Percentiles rank a stretch among this genome's conserved stretches.
phyloP scores from a whole-genome alignment of 2,797 vertebrate species.

The Rhinogobio ventralis region DNA sequence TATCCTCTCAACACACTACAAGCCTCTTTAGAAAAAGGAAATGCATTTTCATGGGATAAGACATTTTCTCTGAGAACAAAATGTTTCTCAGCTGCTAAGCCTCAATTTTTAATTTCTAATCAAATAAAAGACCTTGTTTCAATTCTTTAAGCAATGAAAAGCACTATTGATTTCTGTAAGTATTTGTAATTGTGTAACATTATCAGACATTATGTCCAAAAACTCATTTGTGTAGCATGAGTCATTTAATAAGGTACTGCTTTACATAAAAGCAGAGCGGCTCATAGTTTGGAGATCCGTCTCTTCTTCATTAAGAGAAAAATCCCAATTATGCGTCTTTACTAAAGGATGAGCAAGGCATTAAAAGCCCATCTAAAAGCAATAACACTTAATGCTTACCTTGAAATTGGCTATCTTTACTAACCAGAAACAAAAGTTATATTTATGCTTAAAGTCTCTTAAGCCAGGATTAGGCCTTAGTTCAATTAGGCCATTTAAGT shows the following conservation, averaged over 20 bases:
- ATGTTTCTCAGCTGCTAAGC: background rate
- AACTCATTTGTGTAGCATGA: slow-evolving; percentile 12
- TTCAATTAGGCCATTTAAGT: no score
- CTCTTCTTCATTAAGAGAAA: slow-evolving; percentile 17
- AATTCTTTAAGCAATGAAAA: slow-evolving; percentile 1
- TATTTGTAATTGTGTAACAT: background rate
- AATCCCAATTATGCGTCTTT: slow-evolving; percentile 16
- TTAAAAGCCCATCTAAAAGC: slow-evolving; percentile 16
- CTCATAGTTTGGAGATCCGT: background rate
- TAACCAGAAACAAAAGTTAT: background rate
- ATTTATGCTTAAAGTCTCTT: background rate
- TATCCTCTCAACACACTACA: slow-evolving; percentile 20
- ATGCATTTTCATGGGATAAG: background rate
- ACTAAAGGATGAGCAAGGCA: slow-evolving; percentile 1
- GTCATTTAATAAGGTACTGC: slow-evolving; percentile 10
- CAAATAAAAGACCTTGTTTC: slow-evolving; percentile 23
- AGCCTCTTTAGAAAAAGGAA: slow-evolving; percentile 25
- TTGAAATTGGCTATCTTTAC: background rate
- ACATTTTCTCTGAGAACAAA: slow-evolving; percentile 7
- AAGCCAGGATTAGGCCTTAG: no score
- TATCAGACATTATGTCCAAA: slow-evolving; percentile 27
- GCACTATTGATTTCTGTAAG: background rate
- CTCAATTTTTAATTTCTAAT: slow-evolving; percentile 28
- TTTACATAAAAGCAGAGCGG: background rate
- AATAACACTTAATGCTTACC: slow-evolving; percentile 5